A percentile compares a stretch with the other conserved stretches of the same genome.
These are phyloP conservation scores for Melanotaenia trifasciata DNA, from an alignment of 2,797 vertebrate genomes.

Conservation along the genomic window DNA sequence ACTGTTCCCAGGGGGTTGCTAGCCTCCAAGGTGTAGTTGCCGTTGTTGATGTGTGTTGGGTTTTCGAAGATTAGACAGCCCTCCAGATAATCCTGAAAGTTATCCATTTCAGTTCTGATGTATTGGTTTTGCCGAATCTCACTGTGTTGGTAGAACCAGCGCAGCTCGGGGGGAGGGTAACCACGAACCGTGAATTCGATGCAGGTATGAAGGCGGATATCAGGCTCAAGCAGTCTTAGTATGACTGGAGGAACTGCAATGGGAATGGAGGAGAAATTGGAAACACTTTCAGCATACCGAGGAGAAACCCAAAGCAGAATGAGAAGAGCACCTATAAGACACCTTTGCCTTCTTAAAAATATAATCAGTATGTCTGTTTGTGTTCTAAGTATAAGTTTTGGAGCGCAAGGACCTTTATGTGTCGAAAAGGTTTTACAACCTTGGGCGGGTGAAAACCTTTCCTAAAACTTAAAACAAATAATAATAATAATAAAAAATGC, in stretches of 20 bases:
- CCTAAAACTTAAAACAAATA: constrained; percentile 21
- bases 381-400: neutral
- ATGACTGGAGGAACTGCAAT: constrained; percentile 92
- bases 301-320: neutral
- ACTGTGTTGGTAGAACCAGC: constrained; percentile 91
- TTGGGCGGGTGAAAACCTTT: constrained; percentile 45
- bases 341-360: neutral
- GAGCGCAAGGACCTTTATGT: constrained; percentile 15
- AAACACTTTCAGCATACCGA: neutral
- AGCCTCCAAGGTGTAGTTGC: constrained; percentile 96
- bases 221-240: constrained; percentile 91
- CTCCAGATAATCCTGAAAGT: constrained; percentile 91
- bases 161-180: constrained; percentile 91
- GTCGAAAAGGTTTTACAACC: constrained; percentile 35
- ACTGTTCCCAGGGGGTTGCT: constrained; percentile 90
- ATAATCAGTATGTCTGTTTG: constrained; percentile 6
- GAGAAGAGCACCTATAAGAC: neutral
- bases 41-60: constrained; percentile 96
- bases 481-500: neutral
- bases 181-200: constrained; percentile 95
- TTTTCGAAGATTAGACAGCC: constrained; percentile 96
- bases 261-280: neutral
- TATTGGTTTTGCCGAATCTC: constrained; percentile 88
- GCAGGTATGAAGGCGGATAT: constrained; percentile 92
- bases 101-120: constrained; percentile 90